Conservation (phyloP, 1,140 invertebrate species). For the Drosophila neocordata region DNA sequence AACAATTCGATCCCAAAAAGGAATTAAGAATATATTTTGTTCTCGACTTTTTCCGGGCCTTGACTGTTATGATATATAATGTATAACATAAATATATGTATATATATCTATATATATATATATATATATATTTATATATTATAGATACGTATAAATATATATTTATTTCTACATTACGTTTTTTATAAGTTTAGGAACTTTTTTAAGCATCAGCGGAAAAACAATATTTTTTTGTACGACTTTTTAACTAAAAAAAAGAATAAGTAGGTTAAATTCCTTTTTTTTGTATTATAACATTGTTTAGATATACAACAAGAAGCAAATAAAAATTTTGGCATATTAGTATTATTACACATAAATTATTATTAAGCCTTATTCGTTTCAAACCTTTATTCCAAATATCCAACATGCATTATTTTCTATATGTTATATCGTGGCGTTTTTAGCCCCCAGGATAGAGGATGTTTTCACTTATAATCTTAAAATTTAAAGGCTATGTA, state of each 20-base stretch:
- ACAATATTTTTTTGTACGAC: constrained; percentile 12
- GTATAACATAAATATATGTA: constrained; percentile 40
- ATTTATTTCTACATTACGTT: constrained; percentile 5
- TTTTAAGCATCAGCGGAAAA: constrained; percentile 3
- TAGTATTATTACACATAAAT: constrained; percentile 4
- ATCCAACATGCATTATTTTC: no score
- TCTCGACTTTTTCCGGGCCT: constrained; percentile 32
- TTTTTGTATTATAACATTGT: constrained; percentile 1
- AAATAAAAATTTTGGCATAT: neutral
- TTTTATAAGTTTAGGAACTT: constrained; percentile 7
- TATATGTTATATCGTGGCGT: no score
- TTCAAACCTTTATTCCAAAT: no score
- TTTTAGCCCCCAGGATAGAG: no score
- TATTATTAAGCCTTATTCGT: neutral
- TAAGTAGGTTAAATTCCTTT: constrained; percentile 7
- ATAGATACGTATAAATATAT: constrained; percentile 1
- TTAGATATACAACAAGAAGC: constrained; percentile 1
- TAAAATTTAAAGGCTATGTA: no score
- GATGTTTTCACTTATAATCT: no score
- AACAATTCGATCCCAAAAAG: neutral
- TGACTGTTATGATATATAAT: constrained; percentile 37
- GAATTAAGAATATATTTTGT: neutral
- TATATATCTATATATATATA: constrained; percentile 49
- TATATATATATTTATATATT: neutral
- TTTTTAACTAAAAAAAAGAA: constrained; percentile 1